A percentile compares a stretch with the other conserved stretches of the same genome.
Conservation (phyloP, 1,140 invertebrate genomes). For the Drosophila lini region DNA sequence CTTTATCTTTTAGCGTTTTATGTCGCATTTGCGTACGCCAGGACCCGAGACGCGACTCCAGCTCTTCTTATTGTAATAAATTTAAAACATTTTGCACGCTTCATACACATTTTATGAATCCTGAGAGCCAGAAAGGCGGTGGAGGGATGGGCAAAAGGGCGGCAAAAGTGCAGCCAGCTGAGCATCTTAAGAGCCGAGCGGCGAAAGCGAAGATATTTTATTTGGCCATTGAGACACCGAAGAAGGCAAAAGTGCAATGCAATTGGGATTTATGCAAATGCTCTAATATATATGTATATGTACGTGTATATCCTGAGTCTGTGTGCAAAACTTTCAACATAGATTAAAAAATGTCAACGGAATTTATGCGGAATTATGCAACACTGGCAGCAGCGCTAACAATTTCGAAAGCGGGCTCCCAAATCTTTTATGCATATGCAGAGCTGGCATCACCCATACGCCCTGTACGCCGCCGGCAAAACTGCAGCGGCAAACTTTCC, state of each 20-base stretch:
- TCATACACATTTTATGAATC: slow-evolving; percentile 82
- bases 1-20: slow-evolving; percentile 80
- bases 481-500: slow-evolving; percentile 48
- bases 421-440: slow-evolving; percentile 77
- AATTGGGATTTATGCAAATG: slow-evolving; percentile 82
- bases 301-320: slow-evolving; percentile 3
- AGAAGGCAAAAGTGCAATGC: slow-evolving; percentile 73
- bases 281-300: slow-evolving; percentile 57
- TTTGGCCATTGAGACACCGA: slow-evolving; percentile 78
- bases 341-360: slow-evolving; percentile 79
- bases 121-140: slow-evolving; percentile 51
- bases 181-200: slow-evolving; percentile 38
- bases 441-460: slow-evolving; percentile 73
- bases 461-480: slow-evolving; percentile 36
- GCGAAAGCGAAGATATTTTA: slow-evolving; percentile 66
- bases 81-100: slow-evolving; percentile 81
- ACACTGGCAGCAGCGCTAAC: slow-evolving; percentile 34
- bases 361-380: slow-evolving; percentile 80
- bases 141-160: slow-evolving; percentile 6
- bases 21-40: slow-evolving; percentile 77
- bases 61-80: slow-evolving; percentile 82
- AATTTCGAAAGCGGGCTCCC: slow-evolving; percentile 19
- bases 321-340: slow-evolving; percentile 68
- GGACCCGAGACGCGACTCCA: slow-evolving; percentile 53
- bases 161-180: slow-evolving; percentile 72